Evolutionary conservation across 2,797 vertebrate genomes (phyloP).

Genomic region (Karalla daura): DNA sequence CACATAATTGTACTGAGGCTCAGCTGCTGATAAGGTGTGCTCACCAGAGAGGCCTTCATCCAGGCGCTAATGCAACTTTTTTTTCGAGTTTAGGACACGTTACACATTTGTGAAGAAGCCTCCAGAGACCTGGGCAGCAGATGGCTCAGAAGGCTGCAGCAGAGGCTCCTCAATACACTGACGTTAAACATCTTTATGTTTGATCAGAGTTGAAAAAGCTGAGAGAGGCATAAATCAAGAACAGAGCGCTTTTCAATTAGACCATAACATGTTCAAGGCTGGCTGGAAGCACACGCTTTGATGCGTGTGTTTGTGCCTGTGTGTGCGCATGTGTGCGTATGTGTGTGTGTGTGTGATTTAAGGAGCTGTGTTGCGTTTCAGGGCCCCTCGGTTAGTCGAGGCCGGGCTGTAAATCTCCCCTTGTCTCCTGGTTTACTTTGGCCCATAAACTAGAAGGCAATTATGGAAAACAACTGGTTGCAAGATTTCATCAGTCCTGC

Average conservation of each 20-base stretch:
- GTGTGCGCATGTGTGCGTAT: constrained; percentile 27
- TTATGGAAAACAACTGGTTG: constrained; percentile 80
- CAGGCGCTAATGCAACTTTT: background rate
- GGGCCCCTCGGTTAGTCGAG: constrained; percentile 50
- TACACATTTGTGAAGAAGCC: background rate
- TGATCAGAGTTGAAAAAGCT: constrained; percentile 46
- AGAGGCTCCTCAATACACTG: constrained; percentile 20
- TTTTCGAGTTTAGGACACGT: background rate
- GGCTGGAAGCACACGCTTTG: constrained; percentile 50
- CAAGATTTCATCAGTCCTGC: constrained; percentile 63
- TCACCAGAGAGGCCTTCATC: background rate
- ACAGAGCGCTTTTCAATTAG: constrained; percentile 68
- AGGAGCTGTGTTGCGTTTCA: constrained; percentile 53
- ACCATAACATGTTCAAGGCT: constrained; percentile 49
- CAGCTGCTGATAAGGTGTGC: background rate
- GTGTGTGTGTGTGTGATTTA: constrained; percentile 51
- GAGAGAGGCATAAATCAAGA: constrained; percentile 54
- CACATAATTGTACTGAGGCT: background rate
- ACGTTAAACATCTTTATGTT: constrained; percentile 31
- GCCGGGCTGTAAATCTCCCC: constrained; percentile 64
- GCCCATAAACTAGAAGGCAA: constrained; percentile 71
- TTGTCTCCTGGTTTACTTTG: constrained; percentile 55
- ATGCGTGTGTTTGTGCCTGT: constrained; percentile 44
- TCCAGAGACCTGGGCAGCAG: background rate
- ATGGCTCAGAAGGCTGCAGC: background rate